Percentiles rank a stretch among this genome's conserved stretches.
Evolutionary conservation across 2,797 vertebrate genomes (phyloP).

Genomic region (Podargus strigoides): DNA sequence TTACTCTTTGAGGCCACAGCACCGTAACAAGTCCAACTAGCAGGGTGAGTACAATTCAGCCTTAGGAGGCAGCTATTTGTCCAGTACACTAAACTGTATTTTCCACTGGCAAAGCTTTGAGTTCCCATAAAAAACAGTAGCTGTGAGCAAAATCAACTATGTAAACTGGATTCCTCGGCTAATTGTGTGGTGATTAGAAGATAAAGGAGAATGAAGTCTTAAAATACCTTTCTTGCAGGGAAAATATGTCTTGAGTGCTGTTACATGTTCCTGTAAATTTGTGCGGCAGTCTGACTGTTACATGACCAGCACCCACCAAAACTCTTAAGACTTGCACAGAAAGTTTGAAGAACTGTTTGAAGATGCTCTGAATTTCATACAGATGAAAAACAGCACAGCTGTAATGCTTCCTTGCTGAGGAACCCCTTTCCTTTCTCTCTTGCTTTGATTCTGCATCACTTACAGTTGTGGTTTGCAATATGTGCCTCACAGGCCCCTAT

Average conservation of each 20-base stretch:
- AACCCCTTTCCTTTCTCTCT: background rate
- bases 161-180: background rate
- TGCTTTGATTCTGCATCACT: background rate
- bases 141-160: background rate
- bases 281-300: background rate
- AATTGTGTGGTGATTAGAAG: background rate
- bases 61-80: background rate
- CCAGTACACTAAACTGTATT: background rate
- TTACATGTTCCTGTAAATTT: background rate
- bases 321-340: background rate
- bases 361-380: background rate
- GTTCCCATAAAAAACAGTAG: background rate
- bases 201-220: background rate
- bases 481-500: background rate
- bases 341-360: background rate
- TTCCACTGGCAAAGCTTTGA: background rate
- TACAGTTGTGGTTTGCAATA: background rate
- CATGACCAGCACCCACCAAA: background rate
- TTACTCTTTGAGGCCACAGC: background rate
- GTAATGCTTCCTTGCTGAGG: background rate
- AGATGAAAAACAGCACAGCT: background rate
- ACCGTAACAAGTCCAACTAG: background rate
- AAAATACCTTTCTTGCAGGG: background rate
- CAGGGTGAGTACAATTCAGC: background rate
- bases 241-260: background rate